Percentiles rank a stretch among this genome's conserved stretches.
Evolutionary conservation across 2,888 invertebrate species (phyloP).

Genomic region (Hedya salicella): DNA sequence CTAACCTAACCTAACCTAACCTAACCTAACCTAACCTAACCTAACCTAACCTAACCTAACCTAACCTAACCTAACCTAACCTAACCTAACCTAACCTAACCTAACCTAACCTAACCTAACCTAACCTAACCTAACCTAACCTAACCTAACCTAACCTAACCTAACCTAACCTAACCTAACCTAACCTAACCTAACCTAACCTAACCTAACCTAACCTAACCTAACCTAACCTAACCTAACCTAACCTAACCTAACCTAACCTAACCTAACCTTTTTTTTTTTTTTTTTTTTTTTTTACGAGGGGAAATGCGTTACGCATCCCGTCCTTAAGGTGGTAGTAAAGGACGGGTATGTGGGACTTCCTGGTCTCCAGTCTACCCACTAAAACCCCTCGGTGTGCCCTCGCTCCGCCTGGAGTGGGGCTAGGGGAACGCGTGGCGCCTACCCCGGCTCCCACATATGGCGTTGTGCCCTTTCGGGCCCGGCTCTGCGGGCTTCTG

Average conservation of each 20-base stretch:
- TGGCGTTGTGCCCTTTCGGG: too few species aligned
- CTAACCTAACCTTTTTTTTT: slow-evolving; percentile 35
- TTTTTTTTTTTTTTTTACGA: too few species aligned
- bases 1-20: slow-evolving; percentile 25
- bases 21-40: slow-evolving; percentile 35
- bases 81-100: slow-evolving; percentile 40
- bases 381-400: too few species aligned
- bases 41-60: slow-evolving; percentile 33
- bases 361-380: too few species aligned
- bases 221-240: slow-evolving; percentile 40
- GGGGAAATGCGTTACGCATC: too few species aligned
- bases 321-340: too few species aligned
- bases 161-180: slow-evolving; percentile 40
- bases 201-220: slow-evolving; percentile 40
- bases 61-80: slow-evolving; percentile 40
- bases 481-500: too few species aligned
- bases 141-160: slow-evolving; percentile 40
- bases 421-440: too few species aligned
- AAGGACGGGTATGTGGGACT: too few species aligned
- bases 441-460: too few species aligned
- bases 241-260: slow-evolving; percentile 37
- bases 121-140: slow-evolving; percentile 40
- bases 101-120: slow-evolving; percentile 40
- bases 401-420: too few species aligned
- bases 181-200: slow-evolving; percentile 40